phyloP scores from a whole-genome alignment of 2,113 vertebrate species.

The Pagrus major region DNA sequence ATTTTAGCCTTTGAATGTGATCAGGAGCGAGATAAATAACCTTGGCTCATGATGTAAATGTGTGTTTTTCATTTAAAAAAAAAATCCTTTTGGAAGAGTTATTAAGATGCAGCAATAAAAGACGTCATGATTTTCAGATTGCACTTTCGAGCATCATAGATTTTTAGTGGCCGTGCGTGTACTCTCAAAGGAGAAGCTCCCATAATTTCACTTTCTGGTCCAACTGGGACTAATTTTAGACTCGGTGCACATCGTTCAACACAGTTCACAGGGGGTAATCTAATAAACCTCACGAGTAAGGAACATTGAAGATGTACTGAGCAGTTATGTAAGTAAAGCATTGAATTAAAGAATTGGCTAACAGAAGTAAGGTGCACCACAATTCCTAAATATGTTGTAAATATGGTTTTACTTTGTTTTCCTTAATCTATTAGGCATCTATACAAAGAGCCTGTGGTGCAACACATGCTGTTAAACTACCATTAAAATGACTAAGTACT shows the following conservation, averaged over 20 bases:
- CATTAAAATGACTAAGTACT: neutral
- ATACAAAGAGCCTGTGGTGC: neutral
- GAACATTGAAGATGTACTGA: neutral
- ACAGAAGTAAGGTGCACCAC: neutral
- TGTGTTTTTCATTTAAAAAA: neutral
- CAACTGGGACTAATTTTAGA: neutral
- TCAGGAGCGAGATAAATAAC: neutral
- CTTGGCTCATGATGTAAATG: neutral
- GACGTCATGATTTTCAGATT: neutral
- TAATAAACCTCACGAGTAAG: neutral
- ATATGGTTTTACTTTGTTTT: neutral
- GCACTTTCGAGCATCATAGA: neutral
- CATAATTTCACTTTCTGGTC: neutral
- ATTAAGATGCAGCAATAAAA: neutral
- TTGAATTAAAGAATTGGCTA: neutral
- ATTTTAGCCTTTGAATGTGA: neutral
- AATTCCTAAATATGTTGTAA: neutral
- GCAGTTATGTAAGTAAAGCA: neutral
- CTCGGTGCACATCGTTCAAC: neutral
- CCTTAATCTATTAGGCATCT: neutral
- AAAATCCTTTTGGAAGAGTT: too few relatives aligned
- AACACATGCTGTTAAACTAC: neutral
- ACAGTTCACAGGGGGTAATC: neutral
- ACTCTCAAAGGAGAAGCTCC: neutral
- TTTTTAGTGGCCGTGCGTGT: neutral